Evolutionary conservation across 2,888 invertebrate genomes (phyloP).

Genomic region (Resseliella maxima): DNA sequence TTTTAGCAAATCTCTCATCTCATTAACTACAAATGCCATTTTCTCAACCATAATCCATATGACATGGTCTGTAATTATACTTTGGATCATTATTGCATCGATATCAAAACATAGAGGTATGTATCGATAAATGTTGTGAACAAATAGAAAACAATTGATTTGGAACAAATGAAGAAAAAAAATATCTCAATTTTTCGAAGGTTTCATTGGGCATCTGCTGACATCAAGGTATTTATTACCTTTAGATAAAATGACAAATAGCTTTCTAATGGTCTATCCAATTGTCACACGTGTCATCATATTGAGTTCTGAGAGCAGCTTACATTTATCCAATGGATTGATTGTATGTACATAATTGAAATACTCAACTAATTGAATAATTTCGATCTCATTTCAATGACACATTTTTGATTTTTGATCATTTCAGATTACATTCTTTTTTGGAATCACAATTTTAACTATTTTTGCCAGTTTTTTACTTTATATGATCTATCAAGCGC

Average conservation of each 20-base stretch:
- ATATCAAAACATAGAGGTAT: slow-evolving; percentile 68
- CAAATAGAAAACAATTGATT: not conserved
- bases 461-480: slow-evolving; percentile 68
- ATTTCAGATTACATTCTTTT: slow-evolving; percentile 69
- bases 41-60: slow-evolving; percentile 68
- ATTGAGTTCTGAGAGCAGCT: slow-evolving; percentile 67
- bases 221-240: slow-evolving; percentile 69
- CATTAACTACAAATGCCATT: slow-evolving; percentile 61
- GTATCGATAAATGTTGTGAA: too few species aligned
- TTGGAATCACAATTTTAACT: slow-evolving; percentile 69
- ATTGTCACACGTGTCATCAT: slow-evolving; percentile 68
- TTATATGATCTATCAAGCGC: slow-evolving; percentile 73
- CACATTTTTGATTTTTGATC: slow-evolving; percentile 60
- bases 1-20: slow-evolving; percentile 59
- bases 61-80: slow-evolving; percentile 67
- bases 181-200: slow-evolving; percentile 64
- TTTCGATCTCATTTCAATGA: not conserved
- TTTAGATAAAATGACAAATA: slow-evolving; percentile 71
- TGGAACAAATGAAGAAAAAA: slow-evolving; percentile 58
- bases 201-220: slow-evolving; percentile 67
- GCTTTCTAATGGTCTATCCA: slow-evolving; percentile 71
- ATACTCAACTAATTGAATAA: not conserved
- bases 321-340: slow-evolving; percentile 68
- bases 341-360: slow-evolving; percentile 66
- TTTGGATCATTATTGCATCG: slow-evolving; percentile 68